Base-by-base conservation (phyloP, 2,888 invertebrate species). In the Chydorus sphaericus region DNA sequence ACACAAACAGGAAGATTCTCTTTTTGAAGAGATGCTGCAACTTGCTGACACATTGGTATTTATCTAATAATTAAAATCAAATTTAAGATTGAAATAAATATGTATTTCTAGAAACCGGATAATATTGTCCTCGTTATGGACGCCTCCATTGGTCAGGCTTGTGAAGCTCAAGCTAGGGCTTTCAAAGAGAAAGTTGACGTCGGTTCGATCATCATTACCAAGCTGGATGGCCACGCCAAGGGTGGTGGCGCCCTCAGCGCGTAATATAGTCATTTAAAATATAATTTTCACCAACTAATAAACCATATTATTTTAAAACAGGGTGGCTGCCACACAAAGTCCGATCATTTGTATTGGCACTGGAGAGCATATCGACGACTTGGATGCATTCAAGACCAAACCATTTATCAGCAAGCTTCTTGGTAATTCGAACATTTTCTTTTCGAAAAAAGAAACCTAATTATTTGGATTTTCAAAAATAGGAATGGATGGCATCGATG, bases 61-160 rank as follows among this genome's bases (percentile, higher is more conserved):
- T 5, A 29, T 48, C 26, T 39, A 31, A 53, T 30, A 20, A 52
- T 49, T 36, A 33, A 26, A 48, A 50, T 48, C 52, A 33, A 14
- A 11, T 28, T 14, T 30, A 30, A 48, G 31, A 23, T 48, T 44
- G 29, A 2, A 38, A 29, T 20, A 11, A 58, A 33, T 37, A 53
- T 7, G 23, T 53, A 36, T 44, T 7, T 68, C 67, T 67, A 85
- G 80, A 82, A 81, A 75, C 98, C 98, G 30, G 96, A 99, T 70
- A 97, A 98, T 71, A 91, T 97, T 59, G 90, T 99, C 62, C 99
- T 96, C 74, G 98, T 99, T 37, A 99, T 98, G 98, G 98, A 98
- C 67, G 77, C 78, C 10, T 73, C 75, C 7, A 98, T 98, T 68
- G 97, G 97, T 70, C 97, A 98, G 72, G 97, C 97, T 73, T 98